Base-by-base conservation (phyloP, 2,797 vertebrate species). In the Arrhamphus sclerolepis region DNA sequence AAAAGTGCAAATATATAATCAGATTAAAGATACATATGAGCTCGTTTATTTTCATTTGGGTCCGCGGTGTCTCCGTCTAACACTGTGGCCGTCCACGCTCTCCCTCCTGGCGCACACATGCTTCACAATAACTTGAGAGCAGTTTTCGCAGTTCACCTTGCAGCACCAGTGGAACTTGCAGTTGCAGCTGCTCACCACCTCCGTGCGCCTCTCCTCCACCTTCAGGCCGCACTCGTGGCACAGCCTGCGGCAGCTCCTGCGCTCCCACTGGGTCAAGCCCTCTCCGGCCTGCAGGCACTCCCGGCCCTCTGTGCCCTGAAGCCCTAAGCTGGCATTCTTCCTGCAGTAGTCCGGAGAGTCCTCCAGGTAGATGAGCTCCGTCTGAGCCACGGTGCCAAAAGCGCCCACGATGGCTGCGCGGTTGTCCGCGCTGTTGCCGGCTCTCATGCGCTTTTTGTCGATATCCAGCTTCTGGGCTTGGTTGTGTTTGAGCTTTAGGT, bases 91-190 rank as follows among this genome's bases (percentile, higher is more conserved):
- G 0, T 82, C 34, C 0, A 42, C 42, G 1, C 63, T 62, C 0
- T 94, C 93, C 22, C 89, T 92, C 63, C 74, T 88, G 5, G 87
- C 79, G 43, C 98, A 99, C 67, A 94, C 93, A 66, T 96, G 93
- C 54, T 94, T 96, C 52, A 93, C 91, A 22, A 93, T 85, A 2
- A 95, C 87, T 22, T 93, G 93, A 17, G 90, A 89, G 75, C 97
- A 99, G 79, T 95, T 93, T 21, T 97, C 95, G 42, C 98, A 99
- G 64, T 93, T 91, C 66, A 99, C 97, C 0, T 90, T 95, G 82
- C 98, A 98, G 85, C 98, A 99, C 98, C 98, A 99, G 75, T 96
- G 95, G 87, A 99, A 99, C 62, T 93, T 97, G 88, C 98, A 99
- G 88, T 99, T 95, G 85, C 98, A 99, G 89, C 96, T 98, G 84